Evolutionary conservation across 30 jellyfish, hydroid and myxozoan species (phyloP).

Genomic region (Nemopilema nomurai): DNA sequence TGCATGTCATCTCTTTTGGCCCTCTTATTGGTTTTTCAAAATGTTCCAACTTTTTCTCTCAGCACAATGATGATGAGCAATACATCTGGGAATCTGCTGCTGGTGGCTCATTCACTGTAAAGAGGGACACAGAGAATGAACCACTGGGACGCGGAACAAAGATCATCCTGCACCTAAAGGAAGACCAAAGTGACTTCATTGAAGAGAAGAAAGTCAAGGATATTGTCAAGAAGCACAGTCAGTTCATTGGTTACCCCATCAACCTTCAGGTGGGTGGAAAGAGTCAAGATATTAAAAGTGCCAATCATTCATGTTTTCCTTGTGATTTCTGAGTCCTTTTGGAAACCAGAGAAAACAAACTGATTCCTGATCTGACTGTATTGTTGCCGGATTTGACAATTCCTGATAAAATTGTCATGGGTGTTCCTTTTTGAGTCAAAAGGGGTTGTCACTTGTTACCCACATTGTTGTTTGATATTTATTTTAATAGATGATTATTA

Average conservation of each 20-base stretch:
- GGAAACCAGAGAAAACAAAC: too few relatives aligned
- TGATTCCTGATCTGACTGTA: too few relatives aligned
- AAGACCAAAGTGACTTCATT: slow-evolving; percentile 82
- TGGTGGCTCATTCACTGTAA: slow-evolving; percentile 97
- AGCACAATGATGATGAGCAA: slow-evolving; percentile 98
- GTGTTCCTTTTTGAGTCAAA: too few relatives aligned
- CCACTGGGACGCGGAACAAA: slow-evolving; percentile 98
- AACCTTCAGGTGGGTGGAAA: slow-evolving; percentile 55
- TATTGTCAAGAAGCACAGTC: slow-evolving; percentile 95
- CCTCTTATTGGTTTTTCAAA: not conserved
- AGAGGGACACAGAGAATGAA: slow-evolving; percentile 88
- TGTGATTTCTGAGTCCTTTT: slow-evolving; percentile 3
- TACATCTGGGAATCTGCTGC: slow-evolving; percentile 98
- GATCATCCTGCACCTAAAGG: slow-evolving; percentile 87
- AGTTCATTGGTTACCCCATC: slow-evolving; percentile 96
- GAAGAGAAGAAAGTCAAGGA: slow-evolving; percentile 95
- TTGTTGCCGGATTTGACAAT: too few relatives aligned
- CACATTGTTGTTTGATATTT: too few relatives aligned
- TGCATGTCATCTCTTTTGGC: not conserved
- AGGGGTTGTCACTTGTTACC: too few relatives aligned
- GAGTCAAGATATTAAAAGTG: not conserved
- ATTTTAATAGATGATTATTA: too few relatives aligned
- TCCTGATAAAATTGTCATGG: too few relatives aligned
- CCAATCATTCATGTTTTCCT: not conserved
- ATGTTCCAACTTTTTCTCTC: too few relatives aligned